Base-by-base conservation (phyloP, 35 echinoderm and acorn worm genomes). In the Apostichopus parvimensis region DNA sequence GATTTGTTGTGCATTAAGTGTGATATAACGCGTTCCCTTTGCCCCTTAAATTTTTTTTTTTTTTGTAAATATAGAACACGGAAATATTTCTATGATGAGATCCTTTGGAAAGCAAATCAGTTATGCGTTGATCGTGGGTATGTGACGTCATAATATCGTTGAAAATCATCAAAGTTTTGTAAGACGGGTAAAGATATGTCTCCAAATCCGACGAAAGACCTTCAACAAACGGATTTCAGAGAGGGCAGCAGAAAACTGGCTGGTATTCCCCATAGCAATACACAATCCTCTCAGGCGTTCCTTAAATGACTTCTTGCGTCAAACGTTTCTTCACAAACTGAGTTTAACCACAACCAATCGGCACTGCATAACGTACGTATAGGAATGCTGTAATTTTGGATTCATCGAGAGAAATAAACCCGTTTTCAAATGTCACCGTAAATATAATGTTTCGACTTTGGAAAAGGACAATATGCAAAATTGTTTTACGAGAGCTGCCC, bases 1-100 rank as follows among this genome's bases (percentile, higher is more conserved):
- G 18, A 93, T 86, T 53, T 92, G 86, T 22, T 92, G 91, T 22
- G 91, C 79, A 53, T 92, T 93, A 73, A 93, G 66, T 1, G 68
- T 87, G 77, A 93, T 93, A 34, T 55, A 87, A 18, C 92, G 92
- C 17, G 72, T 93, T 87, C 87, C 62, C 61, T 88, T 88, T 26
- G 86, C 86, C 26, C 86, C 86, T 59, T 88, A 88, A 88, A 6
- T 9, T 59, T 59, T 87, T 9, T 59, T 59, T 87, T 9, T 87
- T 22, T 87, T 9, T 87, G 83, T 57, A 87, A 66, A 57, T 87
- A 28, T 87, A 26, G 58, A 87, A 64, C 9, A 87, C 83, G 0
- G 83, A 20, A 22, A 87, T 58, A 61, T 87, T 87, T n/a, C 59
- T 58, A 22, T 80, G 78, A 53, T 80, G 26, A 53, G 78, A 53